Conservation (phyloP, 1,140 invertebrate genomes). For the Apis dorsata region DNA sequence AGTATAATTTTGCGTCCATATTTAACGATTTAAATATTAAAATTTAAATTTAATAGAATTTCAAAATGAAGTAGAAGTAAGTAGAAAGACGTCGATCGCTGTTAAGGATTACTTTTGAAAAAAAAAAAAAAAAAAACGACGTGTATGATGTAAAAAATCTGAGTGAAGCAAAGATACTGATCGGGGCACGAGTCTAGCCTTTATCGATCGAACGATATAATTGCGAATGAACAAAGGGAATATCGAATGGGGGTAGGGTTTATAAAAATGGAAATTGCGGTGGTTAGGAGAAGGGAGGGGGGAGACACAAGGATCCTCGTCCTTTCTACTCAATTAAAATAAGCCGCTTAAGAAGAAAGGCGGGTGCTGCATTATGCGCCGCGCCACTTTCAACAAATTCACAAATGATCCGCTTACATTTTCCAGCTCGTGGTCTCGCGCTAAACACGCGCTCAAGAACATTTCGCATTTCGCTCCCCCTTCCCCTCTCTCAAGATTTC, state of each 20-base stretch:
- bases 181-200: no score
- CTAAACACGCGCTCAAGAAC: neutral
- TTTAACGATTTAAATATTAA: no score
- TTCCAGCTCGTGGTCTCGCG: conserved; percentile 6
- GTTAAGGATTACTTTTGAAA: no score
- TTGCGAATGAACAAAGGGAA: neutral
- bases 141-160: no score
- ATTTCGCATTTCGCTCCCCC: neutral
- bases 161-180: no score
- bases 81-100: no score
- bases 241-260: no score
- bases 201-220: no score
- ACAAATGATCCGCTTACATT: conserved; percentile 19
- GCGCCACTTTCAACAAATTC: conserved; percentile 15
- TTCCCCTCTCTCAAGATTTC: neutral
- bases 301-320: neutral
- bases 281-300: neutral
- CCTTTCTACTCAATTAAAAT: conserved; percentile 18
- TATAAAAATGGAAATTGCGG: neutral
- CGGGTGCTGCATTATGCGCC: neutral
- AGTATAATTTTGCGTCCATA: no score
- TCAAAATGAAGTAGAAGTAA: no score
- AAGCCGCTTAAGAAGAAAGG: conserved; percentile 8
- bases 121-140: no score
- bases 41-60: no score